Evolutionary conservation across 2,797 vertebrate species (phyloP), one percentile per base, ranked within the genome.

Genomic region (Eremophila alpestris): DNA sequence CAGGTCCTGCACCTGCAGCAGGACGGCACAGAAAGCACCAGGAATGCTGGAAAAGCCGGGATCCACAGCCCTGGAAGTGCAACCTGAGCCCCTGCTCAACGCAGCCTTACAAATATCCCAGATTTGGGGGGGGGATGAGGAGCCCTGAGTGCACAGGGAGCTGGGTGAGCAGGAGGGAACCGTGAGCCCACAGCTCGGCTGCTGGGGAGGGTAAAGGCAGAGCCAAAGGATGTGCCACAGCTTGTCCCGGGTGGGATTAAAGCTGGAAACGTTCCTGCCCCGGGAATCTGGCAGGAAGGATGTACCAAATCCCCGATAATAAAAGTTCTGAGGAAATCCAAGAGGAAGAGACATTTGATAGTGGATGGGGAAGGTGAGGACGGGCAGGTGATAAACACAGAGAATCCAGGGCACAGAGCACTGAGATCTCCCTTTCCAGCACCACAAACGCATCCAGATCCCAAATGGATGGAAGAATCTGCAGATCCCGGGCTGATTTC

Each of bases 61-160:
- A 75, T 36, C 30, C n/a, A 1, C 4, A 21, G 11, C 41, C 27
- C 14, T 38, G 38, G 16, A n/a, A 45, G 21, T 0, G 13, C 46
- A 36, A 11, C 34, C 41, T 1, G 22, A 86, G 10, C 38, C 18
- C 26, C 45, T 3, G 18, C 48, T 27, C 64, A 6, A 2, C 0
- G 0, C 32, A 56, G 30, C 43, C 27, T 4, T 2, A n/a, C 5
- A 16, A 6, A 17, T 12, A 30, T 32, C n/a, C 21, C 17, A 3
- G 18, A 34, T 89, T 17, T 38, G 56, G n/a, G 0, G 2, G 26
- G 3, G 12, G 58, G 79, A 43, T 8, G 6, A 16, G 54, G 64
- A 86, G 5, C 23, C 7, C 51, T 1, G 54, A 4, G 68, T 0
- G 26, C 8, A 3, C 4, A 0, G 2, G 0, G 55, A 60, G 10